phyloP scores from a whole-genome alignment of 2,113 vertebrate genomes.

The Mesitornis unicolor region DNA sequence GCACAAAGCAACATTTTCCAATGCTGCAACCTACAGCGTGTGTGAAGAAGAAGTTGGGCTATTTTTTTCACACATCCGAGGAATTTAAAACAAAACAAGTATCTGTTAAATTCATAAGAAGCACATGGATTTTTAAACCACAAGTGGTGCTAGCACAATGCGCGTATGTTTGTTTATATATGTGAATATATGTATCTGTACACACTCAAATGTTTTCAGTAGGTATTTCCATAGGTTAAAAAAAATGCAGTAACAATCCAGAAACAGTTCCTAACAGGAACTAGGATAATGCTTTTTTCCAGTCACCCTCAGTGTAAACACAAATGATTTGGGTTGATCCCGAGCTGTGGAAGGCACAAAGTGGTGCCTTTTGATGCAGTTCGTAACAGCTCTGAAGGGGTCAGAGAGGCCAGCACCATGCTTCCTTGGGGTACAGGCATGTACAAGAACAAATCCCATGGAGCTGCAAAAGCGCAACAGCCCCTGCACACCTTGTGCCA shows the following conservation, averaged over 20 bases:
- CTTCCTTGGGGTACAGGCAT: not conserved
- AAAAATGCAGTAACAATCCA: rapidly evolving
- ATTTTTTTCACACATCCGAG: not conserved
- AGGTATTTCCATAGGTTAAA: not conserved
- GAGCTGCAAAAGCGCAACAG: not conserved
- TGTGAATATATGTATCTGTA: not conserved
- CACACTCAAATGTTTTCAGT: rapidly evolving
- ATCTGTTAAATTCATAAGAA: not conserved
- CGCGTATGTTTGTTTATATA: not conserved
- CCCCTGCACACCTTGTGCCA: rapidly evolving
- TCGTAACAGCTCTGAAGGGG: no score
- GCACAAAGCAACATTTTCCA: conserved; percentile 8
- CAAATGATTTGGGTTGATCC: not conserved
- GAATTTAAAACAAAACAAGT: not conserved
- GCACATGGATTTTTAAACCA: not conserved
- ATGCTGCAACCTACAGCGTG: not conserved
- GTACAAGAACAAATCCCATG: no score
- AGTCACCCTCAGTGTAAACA: not conserved
- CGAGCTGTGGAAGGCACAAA: not conserved
- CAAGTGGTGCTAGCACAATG: not conserved
- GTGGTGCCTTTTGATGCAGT: not conserved
- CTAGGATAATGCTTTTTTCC: not conserved
- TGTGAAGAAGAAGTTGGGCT: not conserved
- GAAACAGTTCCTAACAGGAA: not conserved
- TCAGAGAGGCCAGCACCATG: rapidly evolving